These are phyloP conservation scores for Dromiciops gliroides DNA, from an alignment of 2,113 vertebrate species.

Conservation along the genomic window DNA sequence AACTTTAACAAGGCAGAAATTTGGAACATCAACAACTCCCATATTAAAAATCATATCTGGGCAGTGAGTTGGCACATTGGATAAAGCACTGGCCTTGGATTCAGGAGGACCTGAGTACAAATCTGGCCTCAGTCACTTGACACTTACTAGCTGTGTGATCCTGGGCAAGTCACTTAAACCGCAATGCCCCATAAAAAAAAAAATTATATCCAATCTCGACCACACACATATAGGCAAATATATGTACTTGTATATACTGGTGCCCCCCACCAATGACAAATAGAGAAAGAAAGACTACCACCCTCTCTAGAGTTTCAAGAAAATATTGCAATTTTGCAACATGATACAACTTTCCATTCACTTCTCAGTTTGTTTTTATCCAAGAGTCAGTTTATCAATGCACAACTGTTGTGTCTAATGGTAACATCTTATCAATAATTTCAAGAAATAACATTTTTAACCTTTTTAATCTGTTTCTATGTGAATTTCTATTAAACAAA, in stretches of 20 bases:
- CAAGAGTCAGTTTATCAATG: background rate
- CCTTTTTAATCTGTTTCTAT: slow-evolving; percentile 61
- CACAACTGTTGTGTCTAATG: background rate
- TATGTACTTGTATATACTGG: background rate
- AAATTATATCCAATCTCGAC: no score
- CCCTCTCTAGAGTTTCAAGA: slow-evolving; percentile 20
- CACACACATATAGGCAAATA: background rate
- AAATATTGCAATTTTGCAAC: slow-evolving; percentile 5
- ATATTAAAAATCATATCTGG: slow-evolving; percentile 29
- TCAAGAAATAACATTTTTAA: background rate
- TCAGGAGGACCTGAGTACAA: no score
- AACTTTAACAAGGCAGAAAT: slow-evolving; percentile 29
- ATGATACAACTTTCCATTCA: slow-evolving; percentile 4
- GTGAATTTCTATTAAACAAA: slow-evolving; percentile 51
- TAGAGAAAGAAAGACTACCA: background rate
- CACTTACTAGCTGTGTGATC: no score
- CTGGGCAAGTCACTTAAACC: no score
- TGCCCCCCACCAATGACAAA: background rate
- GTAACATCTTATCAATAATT: background rate
- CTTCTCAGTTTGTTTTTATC: background rate
- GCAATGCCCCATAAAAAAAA: no score
- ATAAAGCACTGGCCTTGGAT: no score
- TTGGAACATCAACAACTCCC: background rate
- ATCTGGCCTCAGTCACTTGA: no score
- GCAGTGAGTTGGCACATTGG: no score